Base-by-base conservation (phyloP, 2,797 vertebrate species). In the Gymnocypris eckloni region DNA sequence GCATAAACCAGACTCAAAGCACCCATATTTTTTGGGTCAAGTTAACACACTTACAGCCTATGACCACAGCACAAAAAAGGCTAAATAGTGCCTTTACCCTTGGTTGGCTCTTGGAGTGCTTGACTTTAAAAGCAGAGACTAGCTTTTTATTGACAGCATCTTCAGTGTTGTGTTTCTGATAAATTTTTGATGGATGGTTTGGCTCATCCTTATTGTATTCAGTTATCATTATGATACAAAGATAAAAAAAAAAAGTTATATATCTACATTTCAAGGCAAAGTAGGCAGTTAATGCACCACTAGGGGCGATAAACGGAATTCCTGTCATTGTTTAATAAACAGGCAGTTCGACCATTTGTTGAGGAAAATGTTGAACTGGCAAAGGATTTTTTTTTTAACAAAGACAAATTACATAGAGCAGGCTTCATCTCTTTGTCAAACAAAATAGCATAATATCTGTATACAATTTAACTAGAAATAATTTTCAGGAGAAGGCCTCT, bases 381-480 rank as follows among this genome's bases (percentile, higher is more conserved):
- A 61, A 43, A 45, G 56, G 54, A 82, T 43, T 28, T 28, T 28
- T 28, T 28, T 10, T 37, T 67, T 37, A 67, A 37, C 66, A 8
- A 4, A 18, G 25, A 67, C 66, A 67, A 37, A 20, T 9, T 12
- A 59, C 4, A 54, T 33, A 45, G n/a, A 33, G 37, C n/a, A 59
- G 6, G 52, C 52, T 45, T 59, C 56, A 59, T 59, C 37, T 43
- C 22, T 82, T 71, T 70, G 39, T 56, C 69, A 82, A 22, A 20
- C 39, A 61, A 59, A 82, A 82, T 43, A 82, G n/a, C 52, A 73
- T 71, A 41, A 41, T 45, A 71, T 39, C 15, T 82, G 22, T 56
- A 59, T 28, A 28, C 52, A n/a, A 59, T 78, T 45, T 52, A 16
- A 59, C 54, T 18, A 83, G 7, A 28, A 64, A 33, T 75, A 1